These are phyloP conservation scores for Larimichthys crocea DNA, from an alignment of 2,113 vertebrate species.

Conservation along the genomic window DNA sequence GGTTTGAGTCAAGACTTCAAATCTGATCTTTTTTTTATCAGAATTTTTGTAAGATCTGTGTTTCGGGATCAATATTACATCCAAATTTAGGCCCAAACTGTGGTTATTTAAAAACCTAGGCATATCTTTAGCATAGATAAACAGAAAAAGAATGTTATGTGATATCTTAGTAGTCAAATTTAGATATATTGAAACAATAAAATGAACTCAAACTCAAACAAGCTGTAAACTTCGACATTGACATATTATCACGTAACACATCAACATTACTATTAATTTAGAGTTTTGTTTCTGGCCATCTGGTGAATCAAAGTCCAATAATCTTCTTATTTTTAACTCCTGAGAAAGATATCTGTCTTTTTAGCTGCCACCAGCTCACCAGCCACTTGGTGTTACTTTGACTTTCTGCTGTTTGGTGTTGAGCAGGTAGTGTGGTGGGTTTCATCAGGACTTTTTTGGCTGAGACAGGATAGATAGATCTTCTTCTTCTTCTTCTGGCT, in stretches of 20 bases:
- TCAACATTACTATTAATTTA: no score
- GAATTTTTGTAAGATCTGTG: neutral
- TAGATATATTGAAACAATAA: no score
- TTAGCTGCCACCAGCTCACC: no score
- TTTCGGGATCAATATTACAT: neutral
- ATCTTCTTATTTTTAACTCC: neutral
- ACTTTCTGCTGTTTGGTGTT: no score
- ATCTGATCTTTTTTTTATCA: neutral
- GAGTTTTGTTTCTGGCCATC: no score
- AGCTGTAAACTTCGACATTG: no score
- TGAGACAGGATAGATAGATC: neutral
- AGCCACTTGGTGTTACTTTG: no score
- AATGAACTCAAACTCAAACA: no score
- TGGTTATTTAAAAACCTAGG: neutral
- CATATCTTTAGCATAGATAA: neutral
- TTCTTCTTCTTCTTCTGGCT: constrained; percentile 13
- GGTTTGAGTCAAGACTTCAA: neutral
- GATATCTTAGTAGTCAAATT: neutral
- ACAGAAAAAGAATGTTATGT: neutral
- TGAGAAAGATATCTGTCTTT: no score
- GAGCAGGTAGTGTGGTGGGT: no score
- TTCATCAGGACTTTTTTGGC: no score
- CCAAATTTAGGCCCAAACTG: neutral
- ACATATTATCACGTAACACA: no score
- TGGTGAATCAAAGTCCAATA: neutral